These are phyloP conservation scores for Nebria ingens DNA, from an alignment of 1,140 invertebrate species.

Conservation along the genomic window DNA sequence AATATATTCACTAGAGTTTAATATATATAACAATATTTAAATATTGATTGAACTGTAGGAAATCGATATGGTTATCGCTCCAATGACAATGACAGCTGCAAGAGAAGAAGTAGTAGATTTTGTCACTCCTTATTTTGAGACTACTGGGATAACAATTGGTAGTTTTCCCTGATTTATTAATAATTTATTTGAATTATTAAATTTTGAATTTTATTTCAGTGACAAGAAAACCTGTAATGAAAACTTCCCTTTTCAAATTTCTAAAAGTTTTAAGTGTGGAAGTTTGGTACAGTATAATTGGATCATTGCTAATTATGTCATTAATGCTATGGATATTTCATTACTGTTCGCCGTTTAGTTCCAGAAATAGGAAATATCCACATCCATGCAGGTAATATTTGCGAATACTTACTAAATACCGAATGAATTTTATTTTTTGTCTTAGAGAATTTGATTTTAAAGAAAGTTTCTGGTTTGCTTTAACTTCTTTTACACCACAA, in stretches of 20 bases:
- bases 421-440: constrained; percentile 11
- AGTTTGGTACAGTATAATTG: constrained; percentile 82
- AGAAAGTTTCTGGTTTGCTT: constrained; percentile 88
- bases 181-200: too few species aligned
- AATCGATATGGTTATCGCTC: constrained; percentile 76
- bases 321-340: constrained; percentile 82
- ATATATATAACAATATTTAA: background rate
- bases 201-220: too few species aligned
- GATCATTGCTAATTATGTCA: constrained; percentile 65
- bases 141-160: constrained; percentile 79
- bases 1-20: constrained; percentile 26
- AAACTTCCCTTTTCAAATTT: constrained; percentile 83
- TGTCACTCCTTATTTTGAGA: constrained; percentile 82
- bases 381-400: constrained; percentile 61
- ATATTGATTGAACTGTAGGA: constrained; percentile 41
- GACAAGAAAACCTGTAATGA: constrained; percentile 69
- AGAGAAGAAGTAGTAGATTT: constrained; percentile 90
- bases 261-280: constrained; percentile 80
- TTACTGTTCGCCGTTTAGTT: constrained; percentile 81
- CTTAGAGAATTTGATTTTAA: constrained; percentile 72
- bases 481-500: constrained; percentile 86
- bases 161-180: too few species aligned
- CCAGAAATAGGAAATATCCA: constrained; percentile 74
- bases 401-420: background rate
- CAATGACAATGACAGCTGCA: constrained; percentile 86